Evolutionary conservation across 2,113 vertebrate species (phyloP), one percentile per base, ranked within the genome.

Genomic region (Paradoxurus hermaphroditus): DNA sequence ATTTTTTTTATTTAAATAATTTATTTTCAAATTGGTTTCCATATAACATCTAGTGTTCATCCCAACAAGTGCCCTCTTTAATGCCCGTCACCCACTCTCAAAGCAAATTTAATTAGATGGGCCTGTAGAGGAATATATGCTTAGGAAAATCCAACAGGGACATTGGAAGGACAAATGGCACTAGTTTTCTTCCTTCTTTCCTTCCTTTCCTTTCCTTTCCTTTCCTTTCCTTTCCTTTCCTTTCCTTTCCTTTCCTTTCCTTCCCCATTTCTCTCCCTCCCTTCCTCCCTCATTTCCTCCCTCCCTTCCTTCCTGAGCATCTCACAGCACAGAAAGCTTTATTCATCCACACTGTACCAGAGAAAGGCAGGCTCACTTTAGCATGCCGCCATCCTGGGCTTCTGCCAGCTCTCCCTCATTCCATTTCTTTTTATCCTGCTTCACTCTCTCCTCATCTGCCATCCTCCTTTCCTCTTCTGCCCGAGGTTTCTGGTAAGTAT

Each of bases 401-500:
- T 41, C 41, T 46, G 27, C 14, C 25, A 29, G 14, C 21, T 75
- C 72, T 75, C 13, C 27, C 39, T 44, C 25, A 9, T 46, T 9
- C 41, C 73, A 31, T 44, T 46, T 75, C 73, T 31, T 41, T 75
- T 75, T 27, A 10, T 75, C 41, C 73, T 44, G 39, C 72, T 75
- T 75, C 73, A 16, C 41, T 44, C 27, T 15, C 25, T 46, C 73
- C 4, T 46, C 41, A 46, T 3, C 14, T 29, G 27, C 27, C 16
- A 41, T 44, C 41, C 27, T 75, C 41, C 41, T 75, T 44, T 46
- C 41, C 73, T 46, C 14, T 46, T 10, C 7, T 16, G 11, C 15
- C 13, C 4, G 3, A 23, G 67, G 14, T 51, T 31, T 41, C 23
- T n/a, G 92, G 1, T 41, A 41, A 99, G 99, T 99, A 93, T 99